A percentile compares a stretch with the other conserved stretches of the same genome.
These are phyloP conservation scores for Tympanuchus pallidicinctus DNA, from an alignment of 2,113 vertebrate genomes.

Conservation along the genomic window DNA sequence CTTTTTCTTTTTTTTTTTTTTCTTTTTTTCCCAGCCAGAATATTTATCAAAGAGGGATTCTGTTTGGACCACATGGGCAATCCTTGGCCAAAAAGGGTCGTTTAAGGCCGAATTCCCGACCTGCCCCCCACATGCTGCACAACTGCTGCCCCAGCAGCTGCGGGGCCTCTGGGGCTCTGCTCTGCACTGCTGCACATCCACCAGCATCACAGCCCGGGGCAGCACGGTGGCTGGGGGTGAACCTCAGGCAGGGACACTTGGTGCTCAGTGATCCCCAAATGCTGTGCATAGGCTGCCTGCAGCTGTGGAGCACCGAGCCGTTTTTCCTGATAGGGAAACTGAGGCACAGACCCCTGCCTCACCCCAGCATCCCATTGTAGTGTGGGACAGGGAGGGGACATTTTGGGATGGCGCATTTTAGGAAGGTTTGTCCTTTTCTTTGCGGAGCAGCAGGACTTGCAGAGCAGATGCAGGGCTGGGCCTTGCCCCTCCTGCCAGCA, in stretches of 20 bases:
- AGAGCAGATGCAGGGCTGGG: accelerated
- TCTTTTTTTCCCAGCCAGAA: not conserved
- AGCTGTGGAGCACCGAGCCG: not conserved
- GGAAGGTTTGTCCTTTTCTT: not conserved
- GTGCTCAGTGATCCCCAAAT: not conserved
- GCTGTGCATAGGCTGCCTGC: accelerated
- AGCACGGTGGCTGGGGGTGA: not conserved
- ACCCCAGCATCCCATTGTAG: not conserved
- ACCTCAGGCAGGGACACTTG: not conserved
- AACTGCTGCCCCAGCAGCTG: not conserved
- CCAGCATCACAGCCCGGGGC: accelerated
- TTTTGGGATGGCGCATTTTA: not conserved
- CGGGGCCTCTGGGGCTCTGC: accelerated
- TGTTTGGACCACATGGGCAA: not conserved
- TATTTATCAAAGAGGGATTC: not conserved
- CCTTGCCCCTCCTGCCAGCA: not conserved
- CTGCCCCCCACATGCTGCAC: not conserved
- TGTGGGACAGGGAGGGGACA: not conserved
- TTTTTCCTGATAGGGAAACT: not conserved
- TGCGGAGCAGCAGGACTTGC: not conserved
- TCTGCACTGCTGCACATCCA: not conserved
- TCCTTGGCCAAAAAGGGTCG: not conserved
- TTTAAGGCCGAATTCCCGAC: not conserved
- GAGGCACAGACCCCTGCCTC: not conserved
- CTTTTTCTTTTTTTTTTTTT: not conserved